Percentiles rank a stretch among this genome's conserved stretches.
Evolutionary conservation across 2,113 vertebrate genomes (phyloP).

Genomic region (human (Homo sapiens)): GRCh38 chr13:92128001-92128500

Average conservation of each 20-base stretch:
- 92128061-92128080: not conserved
- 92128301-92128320: not conserved
- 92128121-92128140: not conserved
- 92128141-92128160: not conserved
- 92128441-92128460: not conserved
- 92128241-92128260: not conserved
- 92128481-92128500: not conserved
- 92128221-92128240: not conserved
- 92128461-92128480: not conserved
- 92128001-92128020: not conserved
- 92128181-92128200: not conserved
- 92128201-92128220: not conserved
- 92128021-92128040: not conserved
- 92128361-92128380: not conserved
- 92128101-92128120: not conserved
- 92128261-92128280: not conserved
- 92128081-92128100: not conserved
- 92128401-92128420: not conserved
- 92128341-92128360: not conserved
- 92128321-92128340: not conserved
- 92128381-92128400: not conserved
- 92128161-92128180: not conserved
- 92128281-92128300: not conserved
- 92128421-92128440: not conserved
- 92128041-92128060: not conserved